Conservation (phyloP, 2,888 invertebrate species). For the Philhelius pedissequus region DNA sequence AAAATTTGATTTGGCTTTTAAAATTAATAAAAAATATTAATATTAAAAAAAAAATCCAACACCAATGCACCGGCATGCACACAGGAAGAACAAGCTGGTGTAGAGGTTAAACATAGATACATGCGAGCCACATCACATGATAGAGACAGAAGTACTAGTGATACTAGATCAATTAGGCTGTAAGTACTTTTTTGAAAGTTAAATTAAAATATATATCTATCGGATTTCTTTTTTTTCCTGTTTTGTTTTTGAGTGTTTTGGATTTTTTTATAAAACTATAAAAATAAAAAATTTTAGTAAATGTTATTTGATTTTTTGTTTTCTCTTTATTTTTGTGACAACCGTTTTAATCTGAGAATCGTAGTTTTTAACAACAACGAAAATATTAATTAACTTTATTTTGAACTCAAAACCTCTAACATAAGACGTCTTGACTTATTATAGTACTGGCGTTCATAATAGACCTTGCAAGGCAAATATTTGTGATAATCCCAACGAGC, state of each 20-base stretch:
- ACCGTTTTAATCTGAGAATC: slow-evolving; percentile 3
- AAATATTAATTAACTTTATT: not conserved
- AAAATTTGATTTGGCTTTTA: slow-evolving; percentile 7
- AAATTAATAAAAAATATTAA: slow-evolving; percentile 2
- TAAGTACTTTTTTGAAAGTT: slow-evolving; percentile 70
- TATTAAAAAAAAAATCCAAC: slow-evolving; percentile 41
- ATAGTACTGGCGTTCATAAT: slow-evolving; percentile 69
- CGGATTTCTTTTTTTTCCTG: not conserved
- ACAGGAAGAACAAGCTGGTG: slow-evolving; percentile 82
- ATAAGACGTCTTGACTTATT: slow-evolving; percentile 7
- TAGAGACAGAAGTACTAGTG: slow-evolving; percentile 74
- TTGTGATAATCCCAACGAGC: slow-evolving; percentile 72
- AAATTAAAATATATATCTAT: not conserved
- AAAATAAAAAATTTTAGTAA: slow-evolving; percentile 9
- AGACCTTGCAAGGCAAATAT: slow-evolving; percentile 70
- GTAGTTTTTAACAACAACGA: not conserved
- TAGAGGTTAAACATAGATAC: slow-evolving; percentile 78
- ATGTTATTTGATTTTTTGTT: slow-evolving; percentile 4
- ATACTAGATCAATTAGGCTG: slow-evolving; percentile 74
- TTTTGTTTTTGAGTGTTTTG: not conserved
- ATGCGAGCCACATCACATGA: slow-evolving; percentile 73
- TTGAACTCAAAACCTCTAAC: not conserved
- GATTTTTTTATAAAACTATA: not conserved
- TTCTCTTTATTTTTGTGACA: slow-evolving; percentile 4
- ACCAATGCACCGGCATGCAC: slow-evolving; percentile 59